Base-by-base conservation (phyloP, 2,888 invertebrate species). In the Nesidiocoris tenuis region DNA sequence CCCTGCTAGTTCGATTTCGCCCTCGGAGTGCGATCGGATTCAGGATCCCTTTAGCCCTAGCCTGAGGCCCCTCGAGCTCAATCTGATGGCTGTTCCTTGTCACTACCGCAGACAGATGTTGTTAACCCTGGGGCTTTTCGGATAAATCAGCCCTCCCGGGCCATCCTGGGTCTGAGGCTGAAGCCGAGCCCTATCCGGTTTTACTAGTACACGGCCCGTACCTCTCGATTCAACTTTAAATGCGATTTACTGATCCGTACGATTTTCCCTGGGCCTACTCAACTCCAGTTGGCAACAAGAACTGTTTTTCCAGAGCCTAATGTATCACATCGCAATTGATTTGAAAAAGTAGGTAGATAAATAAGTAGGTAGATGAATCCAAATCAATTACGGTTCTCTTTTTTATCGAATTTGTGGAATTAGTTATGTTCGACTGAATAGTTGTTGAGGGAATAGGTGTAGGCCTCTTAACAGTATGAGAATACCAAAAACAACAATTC, bases 81-180 rank as follows among this genome's bases (percentile, higher is more conserved):
- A 39, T 39, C 63, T 61, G 72, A 72, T 72, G 72, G 72, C 72
- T 72, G 72, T 72, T 72, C 63, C 72, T 72, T 72, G 72, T 72
- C 72, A 63, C 72, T 72, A 61, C 63, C 54, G 72, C 63, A 72
- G 72, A 72, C 72, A 61, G 72, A 61, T 72, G 72, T 72, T 72
- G 72, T 72, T 72, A 72, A 63, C 72, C 72, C 72, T 72, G 54
- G 39, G 72, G 72, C 72, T 54, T 39, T 72, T 63, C 72, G 54
- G 65, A 72, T 61, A 72, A 72, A 61, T 21, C 72, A 23, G 25
- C 72, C 72, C 61, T 72, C 19, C 61, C 3, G 39, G 12, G 16
- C 71, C 9, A 17, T 25, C 61, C 39, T 61, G 23, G 16, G 21
- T 17, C 56, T 1, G n/a, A 24, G 12, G 23, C 39, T 39, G 39